Evolutionary conservation across 1,140 invertebrate genomes (phyloP).

Genomic region (Berghia stephanieae): DNA sequence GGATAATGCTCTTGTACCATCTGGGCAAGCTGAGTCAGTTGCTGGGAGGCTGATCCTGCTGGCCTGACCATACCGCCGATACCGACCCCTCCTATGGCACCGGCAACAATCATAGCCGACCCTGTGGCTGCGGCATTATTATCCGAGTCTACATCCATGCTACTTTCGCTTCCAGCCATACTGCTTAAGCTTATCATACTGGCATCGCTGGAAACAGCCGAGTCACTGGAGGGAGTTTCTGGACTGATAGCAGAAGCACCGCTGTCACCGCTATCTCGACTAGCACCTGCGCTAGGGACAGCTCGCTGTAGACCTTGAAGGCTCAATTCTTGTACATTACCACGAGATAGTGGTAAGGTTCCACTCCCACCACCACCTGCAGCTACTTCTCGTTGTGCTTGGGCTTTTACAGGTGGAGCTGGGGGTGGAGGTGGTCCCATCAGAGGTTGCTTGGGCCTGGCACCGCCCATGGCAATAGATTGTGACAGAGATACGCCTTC

Average conservation of each 20-base stretch:
- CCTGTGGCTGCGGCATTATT: neutral
- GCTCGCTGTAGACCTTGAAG: constrained; percentile 22
- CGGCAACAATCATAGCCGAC: neutral
- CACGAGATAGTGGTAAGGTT: too few species aligned
- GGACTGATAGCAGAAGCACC: constrained; percentile 8
- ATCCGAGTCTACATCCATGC: constrained; percentile 22
- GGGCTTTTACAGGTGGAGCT: too few species aligned
- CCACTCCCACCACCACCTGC: too few species aligned
- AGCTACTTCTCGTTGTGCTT: too few species aligned
- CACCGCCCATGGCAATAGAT: too few species aligned
- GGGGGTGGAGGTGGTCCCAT: too few species aligned
- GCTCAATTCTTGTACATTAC: constrained; percentile 9
- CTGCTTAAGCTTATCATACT: constrained; percentile 32
- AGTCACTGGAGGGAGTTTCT: constrained; percentile 31
- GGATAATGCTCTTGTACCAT: constrained; percentile 60
- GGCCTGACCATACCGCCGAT: neutral
- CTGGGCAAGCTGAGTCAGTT: constrained; percentile 60
- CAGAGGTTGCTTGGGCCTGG: too few species aligned
- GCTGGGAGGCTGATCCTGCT: constrained; percentile 44
- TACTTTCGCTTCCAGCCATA: constrained; percentile 18
- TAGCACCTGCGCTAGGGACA: neutral
- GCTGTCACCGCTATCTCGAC: neutral
- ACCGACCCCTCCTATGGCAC: neutral
- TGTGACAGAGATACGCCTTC: too few species aligned
- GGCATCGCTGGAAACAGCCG: constrained; percentile 18